These are phyloP conservation scores for Enteromius unitaeniatus DNA, from an alignment of 2,797 vertebrate genomes.

Conservation along the genomic window DNA sequence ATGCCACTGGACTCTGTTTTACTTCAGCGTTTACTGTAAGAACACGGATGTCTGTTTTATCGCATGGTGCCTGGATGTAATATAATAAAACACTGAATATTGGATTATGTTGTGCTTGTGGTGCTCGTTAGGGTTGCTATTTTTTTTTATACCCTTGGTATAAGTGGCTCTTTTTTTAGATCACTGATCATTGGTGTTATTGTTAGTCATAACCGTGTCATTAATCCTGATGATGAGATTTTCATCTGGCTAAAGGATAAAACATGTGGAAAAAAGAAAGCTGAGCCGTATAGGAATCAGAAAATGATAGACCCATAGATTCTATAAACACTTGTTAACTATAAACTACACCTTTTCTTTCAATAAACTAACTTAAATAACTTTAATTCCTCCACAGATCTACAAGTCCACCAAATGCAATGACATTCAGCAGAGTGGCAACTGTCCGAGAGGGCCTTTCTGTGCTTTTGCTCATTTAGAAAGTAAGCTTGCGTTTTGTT, in stretches of 20 bases:
- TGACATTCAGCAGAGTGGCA: slow-evolving; percentile 98
- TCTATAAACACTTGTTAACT: background rate
- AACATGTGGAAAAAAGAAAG: background rate
- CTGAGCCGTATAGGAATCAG: background rate
- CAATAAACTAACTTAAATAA: too few species aligned
- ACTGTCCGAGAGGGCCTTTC: slow-evolving; percentile 97
- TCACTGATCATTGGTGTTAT: background rate
- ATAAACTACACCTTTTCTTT: too few species aligned
- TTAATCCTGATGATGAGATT: background rate
- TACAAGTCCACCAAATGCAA: slow-evolving; percentile 99
- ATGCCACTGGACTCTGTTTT: slow-evolving; percentile 4
- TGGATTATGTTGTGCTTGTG: background rate
- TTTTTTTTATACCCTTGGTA: background rate
- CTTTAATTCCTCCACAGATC: slow-evolving; percentile 79
- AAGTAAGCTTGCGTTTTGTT: slow-evolving; percentile 79
- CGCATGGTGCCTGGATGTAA: background rate
- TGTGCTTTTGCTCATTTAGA: slow-evolving; percentile 98
- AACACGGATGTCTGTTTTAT: background rate
- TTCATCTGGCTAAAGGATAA: background rate
- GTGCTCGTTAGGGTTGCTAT: background rate
- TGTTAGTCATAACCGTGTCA: background rate
- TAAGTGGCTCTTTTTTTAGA: background rate
- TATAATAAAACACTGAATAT: background rate
- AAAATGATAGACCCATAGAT: background rate
- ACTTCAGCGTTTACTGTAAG: background rate